phyloP scores from a whole-genome alignment of 1,140 invertebrate species.

The Drosophila parvula region DNA sequence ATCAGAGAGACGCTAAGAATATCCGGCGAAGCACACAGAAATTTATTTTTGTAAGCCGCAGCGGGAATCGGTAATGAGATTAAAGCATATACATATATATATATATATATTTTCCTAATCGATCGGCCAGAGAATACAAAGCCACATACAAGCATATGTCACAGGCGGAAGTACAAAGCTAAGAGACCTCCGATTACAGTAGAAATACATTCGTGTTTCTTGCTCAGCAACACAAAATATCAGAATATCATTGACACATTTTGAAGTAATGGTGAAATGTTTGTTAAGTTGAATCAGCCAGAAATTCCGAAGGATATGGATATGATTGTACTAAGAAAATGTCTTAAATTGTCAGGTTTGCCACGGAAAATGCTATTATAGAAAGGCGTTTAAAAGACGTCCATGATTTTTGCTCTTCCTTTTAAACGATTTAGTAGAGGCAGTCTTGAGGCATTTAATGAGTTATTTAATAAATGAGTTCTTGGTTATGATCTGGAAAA shows the following conservation, averaged over 20 bases:
- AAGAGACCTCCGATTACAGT: conserved; percentile 29
- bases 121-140: conserved; percentile 14
- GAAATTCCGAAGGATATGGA: background rate
- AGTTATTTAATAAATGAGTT: background rate
- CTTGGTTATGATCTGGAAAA: background rate
- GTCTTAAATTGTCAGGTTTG: background rate
- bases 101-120: conserved; percentile 44
- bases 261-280: conserved; percentile 42
- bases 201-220: conserved; percentile 8
- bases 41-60: conserved; percentile 39
- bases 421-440: background rate
- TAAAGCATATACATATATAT: conserved; percentile 2
- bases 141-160: conserved; percentile 10
- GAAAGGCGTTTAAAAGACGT: background rate
- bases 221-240: conserved; percentile 25
- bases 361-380: background rate
- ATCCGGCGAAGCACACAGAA: conserved; percentile 2
- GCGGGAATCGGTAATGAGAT: conserved; percentile 21
- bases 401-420: background rate
- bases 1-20: conserved; percentile 49
- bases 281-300: conserved; percentile 29
- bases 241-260: conserved; percentile 19
- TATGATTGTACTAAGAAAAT: background rate
- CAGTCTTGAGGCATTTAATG: no score
- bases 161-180: conserved; percentile 39